These are phyloP conservation scores for Esox masquinongy DNA, from an alignment of 2,797 vertebrate species.

Conservation along the genomic window DNA sequence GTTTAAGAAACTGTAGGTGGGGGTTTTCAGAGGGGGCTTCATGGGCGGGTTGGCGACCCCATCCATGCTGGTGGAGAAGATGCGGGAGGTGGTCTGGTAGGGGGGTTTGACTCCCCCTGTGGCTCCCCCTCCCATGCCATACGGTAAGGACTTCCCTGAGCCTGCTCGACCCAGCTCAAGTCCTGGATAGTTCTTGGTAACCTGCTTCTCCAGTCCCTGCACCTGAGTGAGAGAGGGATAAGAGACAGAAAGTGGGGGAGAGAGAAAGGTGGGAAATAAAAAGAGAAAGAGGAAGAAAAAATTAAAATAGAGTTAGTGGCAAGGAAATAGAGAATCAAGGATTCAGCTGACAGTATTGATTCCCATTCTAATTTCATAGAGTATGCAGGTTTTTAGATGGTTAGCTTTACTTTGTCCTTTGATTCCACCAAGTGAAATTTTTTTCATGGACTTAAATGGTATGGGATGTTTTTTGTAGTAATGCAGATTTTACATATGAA, in stretches of 20 bases:
- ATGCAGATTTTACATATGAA: constrained; percentile 56
- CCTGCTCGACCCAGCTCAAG: constrained; percentile 68
- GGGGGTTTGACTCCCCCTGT: constrained; percentile 77
- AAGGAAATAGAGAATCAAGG: background rate
- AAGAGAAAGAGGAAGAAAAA: constrained; percentile 16
- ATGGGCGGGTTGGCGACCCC: constrained; percentile 63
- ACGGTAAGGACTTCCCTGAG: constrained; percentile 78
- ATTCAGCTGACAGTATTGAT: background rate
- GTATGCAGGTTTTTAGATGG: constrained; percentile 42
- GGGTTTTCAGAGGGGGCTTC: constrained; percentile 70
- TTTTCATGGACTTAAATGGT: constrained; percentile 65
- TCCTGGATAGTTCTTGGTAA: constrained; percentile 83
- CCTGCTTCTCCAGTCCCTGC: constrained; percentile 80
- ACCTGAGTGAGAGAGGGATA: constrained; percentile 66
- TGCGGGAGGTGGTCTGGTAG: constrained; percentile 69
- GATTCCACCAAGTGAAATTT: constrained; percentile 62
- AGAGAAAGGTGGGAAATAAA: constrained; percentile 24
- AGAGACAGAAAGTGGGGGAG: constrained; percentile 10
- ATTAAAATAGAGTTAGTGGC: background rate
- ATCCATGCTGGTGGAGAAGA: constrained; percentile 73
- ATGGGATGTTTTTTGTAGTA: constrained; percentile 61
- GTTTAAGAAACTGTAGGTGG: constrained; percentile 72
- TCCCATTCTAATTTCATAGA: constrained; percentile 26
- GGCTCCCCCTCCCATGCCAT: constrained; percentile 68
- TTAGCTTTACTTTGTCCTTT: constrained; percentile 48